These are phyloP conservation scores for Pedetes capensis DNA, from an alignment of 2,113 vertebrate genomes.

Conservation along the genomic window DNA sequence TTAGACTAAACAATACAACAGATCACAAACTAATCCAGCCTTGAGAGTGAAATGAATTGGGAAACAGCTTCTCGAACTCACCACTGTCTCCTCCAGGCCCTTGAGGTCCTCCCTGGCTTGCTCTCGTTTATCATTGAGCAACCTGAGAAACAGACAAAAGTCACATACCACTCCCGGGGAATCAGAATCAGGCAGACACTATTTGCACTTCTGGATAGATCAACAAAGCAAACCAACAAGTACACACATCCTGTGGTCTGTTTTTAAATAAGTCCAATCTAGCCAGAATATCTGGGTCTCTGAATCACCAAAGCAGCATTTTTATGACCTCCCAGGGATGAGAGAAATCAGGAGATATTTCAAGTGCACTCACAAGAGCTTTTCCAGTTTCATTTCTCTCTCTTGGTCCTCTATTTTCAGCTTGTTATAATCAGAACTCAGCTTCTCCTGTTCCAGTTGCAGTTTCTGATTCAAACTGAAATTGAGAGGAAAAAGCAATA, in stretches of 20 bases:
- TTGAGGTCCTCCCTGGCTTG: slow-evolving; percentile 96
- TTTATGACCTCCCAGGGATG: background rate
- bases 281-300: background rate
- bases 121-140: slow-evolving; percentile 93
- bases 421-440: slow-evolving; percentile 92
- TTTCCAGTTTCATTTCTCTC: slow-evolving; percentile 91
- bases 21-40: background rate
- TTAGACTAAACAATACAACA: slow-evolving; percentile 17
- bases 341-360: background rate
- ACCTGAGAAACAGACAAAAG: slow-evolving; percentile 80
- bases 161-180: background rate
- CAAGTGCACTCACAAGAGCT: slow-evolving; percentile 86
- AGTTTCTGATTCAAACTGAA: slow-evolving; percentile 91
- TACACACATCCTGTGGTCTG: background rate
- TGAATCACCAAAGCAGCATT: background rate
- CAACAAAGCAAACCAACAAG: background rate
- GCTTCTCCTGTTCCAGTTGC: slow-evolving; percentile 92
- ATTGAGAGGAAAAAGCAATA: slow-evolving; percentile 55
- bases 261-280: background rate
- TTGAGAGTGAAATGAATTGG: background rate
- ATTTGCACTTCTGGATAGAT: background rate
- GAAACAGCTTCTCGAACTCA: slow-evolving; percentile 73
- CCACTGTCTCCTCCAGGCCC: slow-evolving; percentile 97
- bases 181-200: background rate
- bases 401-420: slow-evolving; percentile 91